Base-by-base conservation (phyloP, 2,888 invertebrate genomes). In the Axea sp. region DNA sequence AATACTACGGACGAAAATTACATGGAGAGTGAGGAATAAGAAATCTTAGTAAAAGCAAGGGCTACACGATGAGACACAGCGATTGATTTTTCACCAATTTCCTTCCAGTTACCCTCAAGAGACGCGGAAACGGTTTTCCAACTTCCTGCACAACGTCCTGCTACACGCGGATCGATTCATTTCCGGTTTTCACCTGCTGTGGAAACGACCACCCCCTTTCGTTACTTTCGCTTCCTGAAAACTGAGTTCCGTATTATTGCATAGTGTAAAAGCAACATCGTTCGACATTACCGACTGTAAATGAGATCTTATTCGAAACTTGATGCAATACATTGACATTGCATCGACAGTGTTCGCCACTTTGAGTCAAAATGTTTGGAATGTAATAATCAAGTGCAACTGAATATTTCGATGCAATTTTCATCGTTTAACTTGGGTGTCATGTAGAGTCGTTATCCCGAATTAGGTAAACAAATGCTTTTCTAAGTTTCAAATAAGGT, bases 81-180 rank as follows among this genome's bases (percentile, higher is more conserved):
- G 45, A 76, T 75, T 75, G 77, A 79, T 78, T 83, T 84, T 83
- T 81, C 80, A 78, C 77, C 83, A 79, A 83, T 80, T 82, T 78
- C 76, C 73, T 67, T 75, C 78, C 83, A 84, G 84, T 85, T 84
- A 84, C 82, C 71, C 71, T 62, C 67, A 69, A 75, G 73, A 69
- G 73, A 73, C 62, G 64, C 78, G 75, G 53, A 79, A 74, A 73
- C 73, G 77, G 77, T 78, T 77, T 78, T 77, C 80, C 76, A 73
- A 78, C 80, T 80, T 81, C 78, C 79, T 76, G 78, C 77, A 71
- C 76, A 75, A 65, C 75, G 74, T 71, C 73, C 68, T 68, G 74
- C 62, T 64, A 76, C 72, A 62, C 75, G 71, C 47, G 76, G 76
- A 74, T 76, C 73, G 71, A 77, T 82, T 82, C 80, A 80, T 83